phyloP scores from a whole-genome alignment of 1,140 invertebrate genomes.

The Zaprionus ornatus region DNA sequence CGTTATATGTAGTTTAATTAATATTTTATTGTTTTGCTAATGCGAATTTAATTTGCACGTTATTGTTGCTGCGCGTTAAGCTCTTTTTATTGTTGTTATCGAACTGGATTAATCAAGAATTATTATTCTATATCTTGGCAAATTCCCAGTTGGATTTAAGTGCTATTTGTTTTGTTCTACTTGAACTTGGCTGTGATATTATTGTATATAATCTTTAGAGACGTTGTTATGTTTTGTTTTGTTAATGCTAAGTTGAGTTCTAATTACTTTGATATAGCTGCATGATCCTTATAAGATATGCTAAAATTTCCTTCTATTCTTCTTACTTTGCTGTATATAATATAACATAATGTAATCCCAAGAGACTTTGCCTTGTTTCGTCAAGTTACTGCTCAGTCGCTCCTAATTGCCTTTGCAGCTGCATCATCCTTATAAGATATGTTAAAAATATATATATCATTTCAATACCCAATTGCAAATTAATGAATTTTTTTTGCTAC shows the following conservation, averaged over 20 bases:
- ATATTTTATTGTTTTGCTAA: slow-evolving; percentile 55
- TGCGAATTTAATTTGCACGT: slow-evolving; percentile 59
- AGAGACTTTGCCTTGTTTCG: not conserved
- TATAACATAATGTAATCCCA: not conserved
- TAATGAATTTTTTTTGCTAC: not conserved
- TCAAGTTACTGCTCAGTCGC: no score
- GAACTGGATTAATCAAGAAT: not conserved
- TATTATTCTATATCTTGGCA: not conserved
- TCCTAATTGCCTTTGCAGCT: not conserved
- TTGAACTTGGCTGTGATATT: no score
- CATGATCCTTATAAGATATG: no score
- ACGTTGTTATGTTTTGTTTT: not conserved
- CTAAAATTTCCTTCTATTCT: no score
- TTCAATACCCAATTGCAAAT: not conserved
- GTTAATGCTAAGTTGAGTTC: no score
- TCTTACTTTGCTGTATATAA: no score
- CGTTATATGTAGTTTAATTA: slow-evolving; percentile 66
- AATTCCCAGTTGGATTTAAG: not conserved
- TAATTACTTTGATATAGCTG: no score
- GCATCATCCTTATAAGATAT: not conserved
- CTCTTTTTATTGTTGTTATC: slow-evolving; percentile 8
- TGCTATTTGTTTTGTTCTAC: no score
- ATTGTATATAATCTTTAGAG: not conserved
- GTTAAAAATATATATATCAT: not conserved
- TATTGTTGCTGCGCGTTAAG: slow-evolving; percentile 34